Percentiles rank a stretch among this genome's conserved stretches.
Evolutionary conservation across 1,140 invertebrate genomes (phyloP).

Genomic region (Drosophila sp.): DNA sequence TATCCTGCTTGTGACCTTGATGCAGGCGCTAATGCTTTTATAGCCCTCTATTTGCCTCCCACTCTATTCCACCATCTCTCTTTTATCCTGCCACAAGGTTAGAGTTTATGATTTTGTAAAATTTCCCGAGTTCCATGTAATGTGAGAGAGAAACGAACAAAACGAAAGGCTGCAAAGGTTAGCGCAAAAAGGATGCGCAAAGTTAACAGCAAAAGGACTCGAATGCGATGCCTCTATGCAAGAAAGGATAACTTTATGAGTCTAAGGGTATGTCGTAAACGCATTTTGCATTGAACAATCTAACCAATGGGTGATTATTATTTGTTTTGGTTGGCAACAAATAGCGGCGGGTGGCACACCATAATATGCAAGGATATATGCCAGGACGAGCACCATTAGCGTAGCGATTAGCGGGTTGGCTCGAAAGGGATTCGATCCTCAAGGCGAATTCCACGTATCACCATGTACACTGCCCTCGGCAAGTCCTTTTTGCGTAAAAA

Average conservation of each 20-base stretch:
- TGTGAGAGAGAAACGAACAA: conserved; percentile 1
- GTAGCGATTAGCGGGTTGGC: conserved; percentile 60
- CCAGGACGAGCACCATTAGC: conserved; percentile 48
- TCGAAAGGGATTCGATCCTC: conserved; percentile 40
- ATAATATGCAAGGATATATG: conserved; percentile 52
- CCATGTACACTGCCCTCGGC: no score
- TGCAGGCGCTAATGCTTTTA: conserved; percentile 67
- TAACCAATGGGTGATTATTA: conserved; percentile 79
- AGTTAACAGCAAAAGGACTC: conserved; percentile 61
- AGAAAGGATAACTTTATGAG: conserved; percentile 79
- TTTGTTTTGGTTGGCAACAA: conserved; percentile 80
- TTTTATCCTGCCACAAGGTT: conserved; percentile 53
- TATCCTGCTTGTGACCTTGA: conserved; percentile 55
- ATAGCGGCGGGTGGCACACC: conserved; percentile 68
- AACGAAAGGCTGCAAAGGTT: conserved; percentile 16
- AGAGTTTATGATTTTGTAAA: conserved; percentile 65
- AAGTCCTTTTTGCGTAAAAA: neutral
- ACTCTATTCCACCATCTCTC: neutral
- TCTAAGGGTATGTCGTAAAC: conserved; percentile 49
- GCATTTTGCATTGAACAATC: conserved; percentile 70
- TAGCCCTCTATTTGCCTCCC: conserved; percentile 21
- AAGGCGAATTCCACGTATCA: conserved; percentile 42
- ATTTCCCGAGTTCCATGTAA: conserved; percentile 65
- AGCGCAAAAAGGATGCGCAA: conserved; percentile 68
- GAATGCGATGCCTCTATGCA: conserved; percentile 42